A percentile compares a stretch with the other conserved stretches of the same genome.
Evolutionary conservation across 2,113 vertebrate species (phyloP).

Genomic region (Epinephelus fuscoguttatus): DNA sequence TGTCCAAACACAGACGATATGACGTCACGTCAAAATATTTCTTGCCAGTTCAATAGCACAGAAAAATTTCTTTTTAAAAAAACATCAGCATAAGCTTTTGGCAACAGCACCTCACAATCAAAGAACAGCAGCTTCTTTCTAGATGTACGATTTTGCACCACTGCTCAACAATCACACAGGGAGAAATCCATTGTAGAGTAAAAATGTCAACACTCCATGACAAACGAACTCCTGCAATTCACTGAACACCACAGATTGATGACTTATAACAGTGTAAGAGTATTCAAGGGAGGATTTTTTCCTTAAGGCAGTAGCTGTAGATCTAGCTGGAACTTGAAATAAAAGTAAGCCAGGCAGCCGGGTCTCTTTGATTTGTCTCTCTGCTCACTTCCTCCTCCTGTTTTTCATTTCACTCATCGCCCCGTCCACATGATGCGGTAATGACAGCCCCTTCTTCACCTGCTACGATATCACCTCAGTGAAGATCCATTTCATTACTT

Average conservation of each 20-base stretch:
- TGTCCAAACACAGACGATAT: constrained; percentile 12
- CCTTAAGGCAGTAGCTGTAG: constrained; percentile 47
- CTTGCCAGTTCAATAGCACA: neutral
- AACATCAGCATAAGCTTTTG: neutral
- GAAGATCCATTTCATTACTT: constrained; percentile 70
- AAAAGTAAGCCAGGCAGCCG: constrained; percentile 49
- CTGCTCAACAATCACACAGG: constrained; percentile 28
- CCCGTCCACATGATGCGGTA: constrained; percentile 40
- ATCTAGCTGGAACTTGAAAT: constrained; percentile 55
- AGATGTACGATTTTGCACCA: constrained; percentile 20
- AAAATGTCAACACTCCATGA: constrained; percentile 52
- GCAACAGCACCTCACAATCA: neutral
- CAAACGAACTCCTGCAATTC: constrained; percentile 54
- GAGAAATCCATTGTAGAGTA: constrained; percentile 35
- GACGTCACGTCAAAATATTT: constrained; percentile 5
- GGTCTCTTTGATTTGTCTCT: constrained; percentile 65
- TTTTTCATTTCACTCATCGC: constrained; percentile 55
- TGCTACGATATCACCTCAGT: constrained; percentile 52
- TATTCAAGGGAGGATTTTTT: constrained; percentile 41
- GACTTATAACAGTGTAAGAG: constrained; percentile 31
- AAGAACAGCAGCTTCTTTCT: constrained; percentile 29
- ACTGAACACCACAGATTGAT: constrained; percentile 42
- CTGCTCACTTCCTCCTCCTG: constrained; percentile 49
- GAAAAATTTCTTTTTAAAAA: neutral
- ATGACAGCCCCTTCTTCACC: constrained; percentile 38